Evolutionary conservation across 2,113 vertebrate genomes (phyloP), one percentile per base, ranked within the genome.

Genomic region (Prionailurus viverrinus): DNA sequence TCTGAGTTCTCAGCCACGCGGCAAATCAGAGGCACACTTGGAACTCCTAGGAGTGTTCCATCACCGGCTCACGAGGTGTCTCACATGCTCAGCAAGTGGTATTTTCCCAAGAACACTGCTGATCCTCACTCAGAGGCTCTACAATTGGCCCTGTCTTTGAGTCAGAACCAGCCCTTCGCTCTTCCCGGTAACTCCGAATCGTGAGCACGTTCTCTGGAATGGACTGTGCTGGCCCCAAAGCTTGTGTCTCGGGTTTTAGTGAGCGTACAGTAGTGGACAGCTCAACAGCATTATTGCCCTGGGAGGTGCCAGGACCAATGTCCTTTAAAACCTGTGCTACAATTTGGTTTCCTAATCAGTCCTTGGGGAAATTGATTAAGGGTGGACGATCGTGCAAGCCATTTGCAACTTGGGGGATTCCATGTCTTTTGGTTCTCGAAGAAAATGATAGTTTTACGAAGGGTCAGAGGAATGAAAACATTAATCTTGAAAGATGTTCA

Each of bases 401-500:
- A 51, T 36, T 58, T 88, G 33, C 9, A 91, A 36, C 41, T 84
- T 51, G 23, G 27, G 82, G 89, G 91, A 88, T 83, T 73, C 61
- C 15, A 36, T 81, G n/a, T 3, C 51, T 94, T 92, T 92, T 66
- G 41, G 15, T 73, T 90, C 25, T 61, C 9, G 21, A 92, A 94
- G 74, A 86, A 90, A 94, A 71, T 25, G 61, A 78, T 31, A 27
- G 11, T 69, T 94, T 91, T 74, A 76, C 80, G 71, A 66, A 81
- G 39, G 39, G 6, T 36, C 61, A 73, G 48, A 95, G 29, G 9
- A 87, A 83, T 90, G 23, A 79, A 94, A 94, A 21, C 13, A 27
- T 33, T n/a, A 48, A 65, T 92, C 71, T 53, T 5, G n/a, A 66
- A 94, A 29, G 23, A 4, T 61, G 7, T 25, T 41, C 5, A 61